phyloP scores from a whole-genome alignment of 1,140 invertebrate species.

The Euwallacea similis region DNA sequence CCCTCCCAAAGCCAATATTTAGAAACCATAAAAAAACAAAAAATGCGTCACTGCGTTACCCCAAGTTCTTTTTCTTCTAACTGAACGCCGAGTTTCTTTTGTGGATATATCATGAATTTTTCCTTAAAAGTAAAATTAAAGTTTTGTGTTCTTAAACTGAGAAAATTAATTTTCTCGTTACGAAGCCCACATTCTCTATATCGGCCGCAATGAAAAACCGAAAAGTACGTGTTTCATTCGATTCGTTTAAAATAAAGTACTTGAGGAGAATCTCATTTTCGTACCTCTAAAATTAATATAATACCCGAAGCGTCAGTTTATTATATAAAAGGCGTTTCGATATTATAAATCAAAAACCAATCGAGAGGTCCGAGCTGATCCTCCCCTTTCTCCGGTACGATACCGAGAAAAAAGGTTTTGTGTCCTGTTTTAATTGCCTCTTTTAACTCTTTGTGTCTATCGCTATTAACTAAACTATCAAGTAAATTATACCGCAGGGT shows the following conservation, averaged over 20 bases:
- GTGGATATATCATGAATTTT: too few species aligned
- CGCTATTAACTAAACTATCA: conserved; percentile 17
- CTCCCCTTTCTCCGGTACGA: conserved; percentile 27
- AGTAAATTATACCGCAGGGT: conserved; percentile 2
- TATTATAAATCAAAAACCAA: conserved; percentile 34
- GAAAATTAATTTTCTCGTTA: too few species aligned
- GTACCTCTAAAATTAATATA: conserved; percentile 21
- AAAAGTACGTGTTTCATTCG: background rate
- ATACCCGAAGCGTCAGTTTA: conserved; percentile 11
- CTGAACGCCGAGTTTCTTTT: too few species aligned
- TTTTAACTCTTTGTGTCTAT: conserved; percentile 26
- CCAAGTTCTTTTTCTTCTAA: too few species aligned
- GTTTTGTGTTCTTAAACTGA: too few species aligned
- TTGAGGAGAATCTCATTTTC: conserved; percentile 20
- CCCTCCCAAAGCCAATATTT: too few species aligned
- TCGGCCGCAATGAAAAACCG: too few species aligned
- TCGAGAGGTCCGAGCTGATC: conserved; percentile 9
- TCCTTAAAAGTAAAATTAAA: too few species aligned
- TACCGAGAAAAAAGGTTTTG: conserved; percentile 25
- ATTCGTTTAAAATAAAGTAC: conserved; percentile 4
- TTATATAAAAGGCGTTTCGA: conserved; percentile 30
- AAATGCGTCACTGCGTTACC: too few species aligned
- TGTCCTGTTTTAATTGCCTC: conserved; percentile 25
- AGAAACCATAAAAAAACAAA: too few species aligned
- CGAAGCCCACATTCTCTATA: too few species aligned